A percentile compares a stretch with the other conserved stretches of the same genome.
phyloP scores from a whole-genome alignment of 2,888 invertebrate species.

The Machimus rusticus region DNA sequence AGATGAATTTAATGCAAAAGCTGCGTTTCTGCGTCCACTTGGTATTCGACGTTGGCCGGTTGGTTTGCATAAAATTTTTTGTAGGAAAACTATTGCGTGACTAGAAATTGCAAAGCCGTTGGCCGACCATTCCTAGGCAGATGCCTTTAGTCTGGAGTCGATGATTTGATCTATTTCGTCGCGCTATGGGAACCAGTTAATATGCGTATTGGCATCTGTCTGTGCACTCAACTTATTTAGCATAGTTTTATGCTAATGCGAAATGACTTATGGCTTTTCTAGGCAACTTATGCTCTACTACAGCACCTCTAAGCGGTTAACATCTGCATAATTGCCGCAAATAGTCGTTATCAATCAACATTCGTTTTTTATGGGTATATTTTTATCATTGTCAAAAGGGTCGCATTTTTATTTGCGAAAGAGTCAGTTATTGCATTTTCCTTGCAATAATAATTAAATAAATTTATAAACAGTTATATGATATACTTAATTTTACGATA shows the following conservation, averaged over 20 bases:
- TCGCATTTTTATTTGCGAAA: no score
- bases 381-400: background rate
- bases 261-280: background rate
- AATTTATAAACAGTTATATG: no score
- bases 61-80: background rate
- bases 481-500: no score
- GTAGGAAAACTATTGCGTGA: slow-evolving; percentile 21
- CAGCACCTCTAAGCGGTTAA: background rate
- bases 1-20: slow-evolving; percentile 8
- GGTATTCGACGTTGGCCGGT: background rate
- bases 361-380: background rate
- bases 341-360: background rate
- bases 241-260: slow-evolving; percentile 21
- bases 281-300: background rate
- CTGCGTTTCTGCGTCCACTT: background rate
- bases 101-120: slow-evolving; percentile 24
- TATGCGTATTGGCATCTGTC: slow-evolving; percentile 33
- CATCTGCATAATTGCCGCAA: background rate
- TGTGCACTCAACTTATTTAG: background rate
- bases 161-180: slow-evolving; percentile 35
- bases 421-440: no score
- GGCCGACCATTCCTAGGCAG: background rate
- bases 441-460: no score
- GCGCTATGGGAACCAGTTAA: slow-evolving; percentile 34
- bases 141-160: background rate